Percentiles rank a stretch among this genome's conserved stretches.
These are phyloP conservation scores for Amblyteles armatorius DNA, from an alignment of 2,888 invertebrate species.

Conservation along the genomic window DNA sequence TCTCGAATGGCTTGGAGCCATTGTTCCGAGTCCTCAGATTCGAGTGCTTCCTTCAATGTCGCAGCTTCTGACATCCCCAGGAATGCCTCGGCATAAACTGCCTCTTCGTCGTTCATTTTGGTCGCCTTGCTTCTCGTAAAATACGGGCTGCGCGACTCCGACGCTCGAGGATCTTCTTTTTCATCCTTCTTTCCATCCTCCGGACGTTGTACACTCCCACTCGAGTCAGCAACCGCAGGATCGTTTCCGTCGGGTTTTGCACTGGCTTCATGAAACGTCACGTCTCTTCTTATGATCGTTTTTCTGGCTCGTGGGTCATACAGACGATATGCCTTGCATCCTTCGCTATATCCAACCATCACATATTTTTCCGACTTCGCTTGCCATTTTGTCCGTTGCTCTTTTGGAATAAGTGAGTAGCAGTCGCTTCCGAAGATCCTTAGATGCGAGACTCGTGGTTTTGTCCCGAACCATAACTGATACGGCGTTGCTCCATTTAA, in stretches of 20 bases:
- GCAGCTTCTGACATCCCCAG: conserved; percentile 18
- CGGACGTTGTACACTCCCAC: too few species aligned
- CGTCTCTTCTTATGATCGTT: conserved; percentile 63
- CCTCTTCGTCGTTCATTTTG: conserved; percentile 8
- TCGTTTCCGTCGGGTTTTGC: background rate
- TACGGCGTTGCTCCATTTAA: conserved; percentile 22
- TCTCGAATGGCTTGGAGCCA: conserved; percentile 51
- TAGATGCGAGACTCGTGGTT: conserved; percentile 73
- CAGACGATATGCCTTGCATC: conserved; percentile 69
- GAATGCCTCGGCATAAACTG: conserved; percentile 28
- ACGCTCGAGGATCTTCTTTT: conserved; percentile 11
- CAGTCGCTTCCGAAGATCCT: conserved; percentile 74
- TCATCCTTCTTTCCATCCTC: background rate
- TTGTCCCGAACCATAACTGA: conserved; percentile 61
- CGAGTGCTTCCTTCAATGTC: conserved; percentile 31
- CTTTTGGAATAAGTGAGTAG: conserved; percentile 63
- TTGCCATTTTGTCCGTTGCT: conserved; percentile 73
- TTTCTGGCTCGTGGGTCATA: conserved; percentile 67
- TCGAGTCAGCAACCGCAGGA: too few species aligned
- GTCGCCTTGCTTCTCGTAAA: conserved; percentile 26
- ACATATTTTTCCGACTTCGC: conserved; percentile 70
- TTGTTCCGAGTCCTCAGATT: conserved; percentile 18
- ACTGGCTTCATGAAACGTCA: conserved; percentile 48
- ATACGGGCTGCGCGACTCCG: conserved; percentile 17
- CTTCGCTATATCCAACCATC: conserved; percentile 70